Evolutionary conservation across 2,113 vertebrate species (phyloP).

Genomic region (Thamnophis sirtalis): DNA sequence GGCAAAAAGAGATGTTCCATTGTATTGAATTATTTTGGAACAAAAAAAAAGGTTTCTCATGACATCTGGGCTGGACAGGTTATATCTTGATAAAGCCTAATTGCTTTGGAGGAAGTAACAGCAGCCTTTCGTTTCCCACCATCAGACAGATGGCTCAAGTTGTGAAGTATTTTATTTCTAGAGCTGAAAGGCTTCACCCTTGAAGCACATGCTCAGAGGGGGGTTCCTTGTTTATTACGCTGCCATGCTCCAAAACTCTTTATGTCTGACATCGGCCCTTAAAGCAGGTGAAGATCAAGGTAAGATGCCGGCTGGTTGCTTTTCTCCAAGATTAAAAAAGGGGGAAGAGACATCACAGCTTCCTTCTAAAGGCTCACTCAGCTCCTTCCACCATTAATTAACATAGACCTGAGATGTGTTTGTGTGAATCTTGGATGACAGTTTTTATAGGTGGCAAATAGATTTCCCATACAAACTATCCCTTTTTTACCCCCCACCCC

Average conservation of each 20-base stretch:
- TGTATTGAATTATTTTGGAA: neutral
- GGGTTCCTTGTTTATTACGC: neutral
- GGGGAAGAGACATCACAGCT: neutral
- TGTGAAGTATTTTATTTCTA: neutral
- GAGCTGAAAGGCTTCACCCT: neutral
- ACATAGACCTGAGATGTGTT: neutral
- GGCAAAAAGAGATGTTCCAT: neutral
- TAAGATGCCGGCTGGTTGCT: neutral
- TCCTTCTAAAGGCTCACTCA: neutral
- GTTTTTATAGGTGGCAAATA: neutral
- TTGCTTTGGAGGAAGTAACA: neutral
- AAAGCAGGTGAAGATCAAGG: neutral
- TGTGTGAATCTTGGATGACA: neutral
- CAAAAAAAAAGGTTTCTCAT: neutral
- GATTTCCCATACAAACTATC: neutral
- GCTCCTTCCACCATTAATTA: neutral
- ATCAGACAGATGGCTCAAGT: neutral
- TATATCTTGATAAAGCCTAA: neutral
- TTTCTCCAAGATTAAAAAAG: neutral
- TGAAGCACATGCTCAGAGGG: neutral
- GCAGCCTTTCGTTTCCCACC: neutral
- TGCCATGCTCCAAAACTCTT: neutral
- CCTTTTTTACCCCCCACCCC: neutral
- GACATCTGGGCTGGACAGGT: neutral
- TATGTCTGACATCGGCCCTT: neutral